These are phyloP conservation scores for Vireo griseus DNA, from an alignment of 2,797 vertebrate genomes.

Conservation along the genomic window DNA sequence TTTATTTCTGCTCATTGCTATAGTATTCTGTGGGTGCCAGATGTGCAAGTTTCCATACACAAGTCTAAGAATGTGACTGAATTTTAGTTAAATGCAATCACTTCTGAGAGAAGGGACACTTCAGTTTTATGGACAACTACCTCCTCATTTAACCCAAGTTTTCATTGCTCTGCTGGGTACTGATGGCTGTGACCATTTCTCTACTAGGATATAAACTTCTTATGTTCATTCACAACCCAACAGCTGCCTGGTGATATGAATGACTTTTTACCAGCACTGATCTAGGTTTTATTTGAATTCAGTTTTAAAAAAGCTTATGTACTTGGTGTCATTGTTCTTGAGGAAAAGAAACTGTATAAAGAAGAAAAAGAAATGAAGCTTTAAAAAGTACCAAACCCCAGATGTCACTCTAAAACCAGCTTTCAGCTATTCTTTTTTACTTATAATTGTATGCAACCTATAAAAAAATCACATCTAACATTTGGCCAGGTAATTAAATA, in stretches of 20 bases:
- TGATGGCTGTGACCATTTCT: background rate
- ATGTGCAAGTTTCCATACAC: slow-evolving; percentile 21
- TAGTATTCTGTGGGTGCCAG: background rate
- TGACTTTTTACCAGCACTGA: background rate
- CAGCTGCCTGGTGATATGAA: background rate
- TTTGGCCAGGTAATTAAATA: background rate
- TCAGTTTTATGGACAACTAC: background rate
- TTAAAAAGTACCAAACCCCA: background rate
- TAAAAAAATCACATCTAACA: background rate
- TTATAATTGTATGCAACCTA: background rate
- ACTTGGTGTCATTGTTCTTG: background rate
- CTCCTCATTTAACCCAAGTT: background rate
- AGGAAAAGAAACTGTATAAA: background rate
- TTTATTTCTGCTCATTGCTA: background rate
- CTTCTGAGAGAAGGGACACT: background rate
- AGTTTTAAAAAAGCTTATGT: background rate
- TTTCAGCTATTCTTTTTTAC: background rate
- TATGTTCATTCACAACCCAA: background rate
- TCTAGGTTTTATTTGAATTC: background rate
- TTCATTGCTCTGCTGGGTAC: background rate
- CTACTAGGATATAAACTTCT: background rate
- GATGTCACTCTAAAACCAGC: background rate
- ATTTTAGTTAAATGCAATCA: background rate
- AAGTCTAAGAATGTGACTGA: background rate
- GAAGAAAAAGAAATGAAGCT: background rate